phyloP scores from a whole-genome alignment of 2,113 vertebrate genomes.

The Scartelaos histophorus region DNA sequence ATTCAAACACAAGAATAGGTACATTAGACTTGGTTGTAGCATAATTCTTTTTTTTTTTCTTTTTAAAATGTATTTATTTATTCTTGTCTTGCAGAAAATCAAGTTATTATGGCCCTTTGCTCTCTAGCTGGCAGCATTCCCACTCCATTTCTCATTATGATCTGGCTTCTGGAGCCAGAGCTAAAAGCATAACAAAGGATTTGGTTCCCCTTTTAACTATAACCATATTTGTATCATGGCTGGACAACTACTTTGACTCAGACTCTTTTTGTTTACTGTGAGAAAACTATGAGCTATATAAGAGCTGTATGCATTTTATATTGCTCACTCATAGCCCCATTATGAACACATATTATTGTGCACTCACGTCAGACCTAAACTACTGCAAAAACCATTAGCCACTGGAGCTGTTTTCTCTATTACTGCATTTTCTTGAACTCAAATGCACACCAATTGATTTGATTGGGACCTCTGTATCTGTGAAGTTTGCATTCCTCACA shows the following conservation, averaged over 20 bases:
- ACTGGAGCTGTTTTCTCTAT: neutral
- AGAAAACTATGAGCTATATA: neutral
- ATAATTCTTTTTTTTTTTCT: neutral
- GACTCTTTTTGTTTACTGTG: constrained; percentile 3
- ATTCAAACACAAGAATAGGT: neutral
- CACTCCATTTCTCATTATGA: constrained; percentile 13
- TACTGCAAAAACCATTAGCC: neutral
- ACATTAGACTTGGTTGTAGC: neutral
- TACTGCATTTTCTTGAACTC: constrained; percentile 9
- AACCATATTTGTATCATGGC: constrained; percentile 39
- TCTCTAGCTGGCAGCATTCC: constrained; percentile 27
- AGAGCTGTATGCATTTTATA: neutral
- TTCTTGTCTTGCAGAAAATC: neutral
- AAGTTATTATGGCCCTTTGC: constrained; percentile 9
- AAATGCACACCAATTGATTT: neutral
- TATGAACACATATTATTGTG: constrained; percentile 21
- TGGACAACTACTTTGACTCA: neutral
- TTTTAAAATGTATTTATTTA: no score
- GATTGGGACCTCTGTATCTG: neutral
- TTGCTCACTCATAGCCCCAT: neutral
- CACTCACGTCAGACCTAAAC: neutral
- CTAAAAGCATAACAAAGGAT: constrained; percentile 59
- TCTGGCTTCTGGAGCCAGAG: constrained; percentile 23
- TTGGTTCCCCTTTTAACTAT: constrained; percentile 35
- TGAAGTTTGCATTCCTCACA: constrained; percentile 45